Evolutionary conservation across 2,888 invertebrate species (phyloP), one percentile per base, ranked within the genome.

Genomic region (Hydroisotoma schaefferi): DNA sequence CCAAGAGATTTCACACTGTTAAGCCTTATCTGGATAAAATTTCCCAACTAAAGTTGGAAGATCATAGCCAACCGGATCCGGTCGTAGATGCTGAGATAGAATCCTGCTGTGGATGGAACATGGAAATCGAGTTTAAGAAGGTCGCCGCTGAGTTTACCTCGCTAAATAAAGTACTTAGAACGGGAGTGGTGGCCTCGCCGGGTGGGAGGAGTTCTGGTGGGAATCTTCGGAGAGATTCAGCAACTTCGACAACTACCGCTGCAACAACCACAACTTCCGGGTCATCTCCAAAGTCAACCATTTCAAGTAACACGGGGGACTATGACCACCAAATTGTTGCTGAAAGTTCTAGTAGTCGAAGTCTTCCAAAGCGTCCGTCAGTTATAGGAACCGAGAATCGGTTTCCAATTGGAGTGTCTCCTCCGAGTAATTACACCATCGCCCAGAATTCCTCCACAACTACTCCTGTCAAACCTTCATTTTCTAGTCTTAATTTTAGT

Each of bases 41-140:
- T 46, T 62, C 62, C n/a, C 57, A 65, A 4, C 27, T 70, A 8
- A 56, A 62, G 26, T 56, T 55, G 22, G 37, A 43, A 15, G 67
- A 72, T 44, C 65, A 68, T 49, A 58, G 52, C 8, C 49, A 59
- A n/a, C 55, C 59, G 1, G 69, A 69, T 52, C 61, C 66, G 0
- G 52, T 63, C 25, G 12, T 68, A 22, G 72, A 72, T 55, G 59
- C 66, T 22, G 59, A 65, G 6, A 72, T 72, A 57, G 72, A 72
- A 25, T 47, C 61, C 10, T 72, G 72, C 38, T 70, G 68, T 2
- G 70, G 70, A 1, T 72, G 72, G 70, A 70, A 70, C 51, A 65
- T 70, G 2, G 68, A 65, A n/a, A 64, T 70, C 15, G 72, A 72
- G 52, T 52, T 68, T 33, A 47, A 63, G 33, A 69, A 69, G 51